Conservation (phyloP, 2,888 invertebrate genomes). For the Eugnorisma glareosa region DNA sequence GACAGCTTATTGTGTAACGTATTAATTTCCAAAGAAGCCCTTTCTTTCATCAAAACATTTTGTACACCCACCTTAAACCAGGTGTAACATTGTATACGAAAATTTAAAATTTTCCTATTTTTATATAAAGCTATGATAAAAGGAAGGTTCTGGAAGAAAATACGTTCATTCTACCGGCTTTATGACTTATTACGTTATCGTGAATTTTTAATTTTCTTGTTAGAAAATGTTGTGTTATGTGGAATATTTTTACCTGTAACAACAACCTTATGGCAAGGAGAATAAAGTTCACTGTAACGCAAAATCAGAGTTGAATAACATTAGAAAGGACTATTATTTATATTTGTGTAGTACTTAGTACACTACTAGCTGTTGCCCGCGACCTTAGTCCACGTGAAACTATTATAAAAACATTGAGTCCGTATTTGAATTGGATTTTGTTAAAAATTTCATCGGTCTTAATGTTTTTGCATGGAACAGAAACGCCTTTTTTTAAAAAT, state of each 20-base stretch:
- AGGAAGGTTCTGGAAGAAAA: constrained; percentile 41
- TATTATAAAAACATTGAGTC: too few species aligned
- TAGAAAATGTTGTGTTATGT: constrained; percentile 14
- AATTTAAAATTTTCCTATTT: constrained; percentile 7
- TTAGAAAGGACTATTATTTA: not conserved
- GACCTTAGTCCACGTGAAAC: too few species aligned
- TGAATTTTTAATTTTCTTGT: constrained; percentile 55
- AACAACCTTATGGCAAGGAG: not conserved
- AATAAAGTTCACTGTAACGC: not conserved
- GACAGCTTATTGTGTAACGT: not conserved
- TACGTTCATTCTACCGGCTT: constrained; percentile 34
- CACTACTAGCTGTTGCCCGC: too few species aligned
- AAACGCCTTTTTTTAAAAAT: too few species aligned
- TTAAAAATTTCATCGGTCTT: too few species aligned
- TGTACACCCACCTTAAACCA: constrained; percentile 20
- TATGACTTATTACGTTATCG: constrained; percentile 50
- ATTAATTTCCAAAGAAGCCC: not conserved
- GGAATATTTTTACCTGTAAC: not conserved
- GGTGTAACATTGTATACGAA: constrained; percentile 45
- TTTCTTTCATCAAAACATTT: constrained; percentile 36
- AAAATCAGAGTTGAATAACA: not conserved
- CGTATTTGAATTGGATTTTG: too few species aligned
- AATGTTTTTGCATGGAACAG: too few species aligned
- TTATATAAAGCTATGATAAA: constrained; percentile 43
- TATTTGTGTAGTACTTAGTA: too few species aligned